phyloP scores from a whole-genome alignment of 2,888 invertebrate species.

The Dryobotodes eremita region DNA sequence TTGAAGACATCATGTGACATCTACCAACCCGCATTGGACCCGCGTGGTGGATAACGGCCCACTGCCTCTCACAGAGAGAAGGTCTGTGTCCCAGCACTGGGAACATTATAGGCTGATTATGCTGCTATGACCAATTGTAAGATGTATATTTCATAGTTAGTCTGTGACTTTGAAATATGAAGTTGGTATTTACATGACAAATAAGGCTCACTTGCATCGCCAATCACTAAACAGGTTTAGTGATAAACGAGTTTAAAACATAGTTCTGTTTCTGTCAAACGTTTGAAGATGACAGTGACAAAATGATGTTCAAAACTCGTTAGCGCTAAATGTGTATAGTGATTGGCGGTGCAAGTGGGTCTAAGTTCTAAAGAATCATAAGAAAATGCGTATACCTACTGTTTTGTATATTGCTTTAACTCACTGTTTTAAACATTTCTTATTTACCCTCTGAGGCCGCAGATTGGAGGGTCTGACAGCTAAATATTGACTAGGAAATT shows the following conservation, averaged over 20 bases:
- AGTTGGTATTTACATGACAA: no score
- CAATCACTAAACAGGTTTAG: no score
- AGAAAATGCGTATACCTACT: not conserved
- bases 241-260: no score
- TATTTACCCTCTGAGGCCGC: conserved; percentile 28
- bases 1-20: not conserved
- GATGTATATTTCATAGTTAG: no score
- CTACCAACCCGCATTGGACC: not conserved
- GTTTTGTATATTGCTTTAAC: no score
- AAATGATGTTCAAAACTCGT: no score
- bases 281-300: no score
- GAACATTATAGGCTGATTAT: not conserved
- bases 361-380: no score
- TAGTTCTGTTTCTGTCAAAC: no score
- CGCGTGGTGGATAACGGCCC: not conserved
- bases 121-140: not conserved
- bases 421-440: conserved; percentile 13
- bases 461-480: conserved; percentile 34
- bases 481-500: conserved; percentile 60
- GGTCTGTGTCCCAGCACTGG: not conserved
- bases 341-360: no score
- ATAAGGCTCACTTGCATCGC: no score
- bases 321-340: no score
- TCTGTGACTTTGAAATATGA: not conserved
- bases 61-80: not conserved